Evolutionary conservation across 2,113 vertebrate species (phyloP).

Genomic region (Ammodramus savannarum): DNA sequence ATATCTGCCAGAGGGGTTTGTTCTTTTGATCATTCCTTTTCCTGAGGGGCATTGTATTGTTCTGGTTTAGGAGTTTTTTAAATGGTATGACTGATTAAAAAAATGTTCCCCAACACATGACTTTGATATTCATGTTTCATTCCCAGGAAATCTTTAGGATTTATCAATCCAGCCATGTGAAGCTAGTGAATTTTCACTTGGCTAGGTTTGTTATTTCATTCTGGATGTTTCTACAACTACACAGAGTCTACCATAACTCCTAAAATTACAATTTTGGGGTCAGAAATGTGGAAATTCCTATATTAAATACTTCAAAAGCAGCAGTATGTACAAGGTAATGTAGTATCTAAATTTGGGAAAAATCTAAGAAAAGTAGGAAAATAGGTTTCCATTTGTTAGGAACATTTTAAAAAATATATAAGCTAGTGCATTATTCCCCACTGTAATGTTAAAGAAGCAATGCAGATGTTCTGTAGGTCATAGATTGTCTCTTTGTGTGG

Average conservation of each 20-base stretch:
- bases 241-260: not conserved
- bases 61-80: slow-evolving; percentile 40
- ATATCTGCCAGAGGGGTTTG: slow-evolving; percentile 42
- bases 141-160: slow-evolving; percentile 28
- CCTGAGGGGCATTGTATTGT: slow-evolving; percentile 19
- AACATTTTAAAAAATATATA: not conserved
- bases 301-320: not conserved
- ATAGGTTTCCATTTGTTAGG: not conserved
- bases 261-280: not conserved
- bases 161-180: not conserved
- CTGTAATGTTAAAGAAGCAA: not conserved
- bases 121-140: slow-evolving; percentile 51
- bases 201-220: not conserved
- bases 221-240: not conserved
- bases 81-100: slow-evolving; percentile 54
- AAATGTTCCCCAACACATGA: slow-evolving; percentile 46
- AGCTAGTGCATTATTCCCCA: not conserved
- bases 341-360: not conserved
- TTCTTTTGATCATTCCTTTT: slow-evolving; percentile 58
- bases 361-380: not conserved
- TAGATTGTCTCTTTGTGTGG: fast-evolving
- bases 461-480: not conserved
- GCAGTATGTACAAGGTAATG: not conserved
- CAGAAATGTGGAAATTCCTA: not conserved
- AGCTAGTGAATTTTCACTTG: slow-evolving; percentile 10